Conservation (phyloP, 1,140 invertebrate species). For the Drosophila subpulchrella region DNA sequence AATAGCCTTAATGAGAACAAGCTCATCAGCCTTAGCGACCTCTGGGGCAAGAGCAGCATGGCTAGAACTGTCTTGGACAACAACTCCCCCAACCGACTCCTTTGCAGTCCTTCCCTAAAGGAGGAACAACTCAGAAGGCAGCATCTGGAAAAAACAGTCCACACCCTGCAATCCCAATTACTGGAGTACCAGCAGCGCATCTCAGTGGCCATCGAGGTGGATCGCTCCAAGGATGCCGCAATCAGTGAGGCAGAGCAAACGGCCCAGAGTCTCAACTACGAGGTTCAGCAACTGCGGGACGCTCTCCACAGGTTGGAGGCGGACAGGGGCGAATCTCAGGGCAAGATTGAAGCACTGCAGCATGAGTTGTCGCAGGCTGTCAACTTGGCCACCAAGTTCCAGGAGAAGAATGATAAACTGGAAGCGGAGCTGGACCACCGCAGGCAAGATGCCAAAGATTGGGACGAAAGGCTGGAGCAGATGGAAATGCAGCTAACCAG, state of each 20-base stretch:
- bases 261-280: conserved; percentile 54
- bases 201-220: conserved; percentile 90
- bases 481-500: conserved; percentile 71
- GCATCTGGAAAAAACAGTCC: conserved; percentile 92
- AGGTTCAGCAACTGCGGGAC: conserved; percentile 64
- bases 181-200: conserved; percentile 91
- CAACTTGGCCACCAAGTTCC: conserved; percentile 71
- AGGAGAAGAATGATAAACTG: conserved; percentile 74
- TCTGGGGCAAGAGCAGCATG: conserved; percentile 85
- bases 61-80: conserved; percentile 50
- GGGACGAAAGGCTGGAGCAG: conserved; percentile 60
- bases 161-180: conserved; percentile 89
- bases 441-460: conserved; percentile 34
- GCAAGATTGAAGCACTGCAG: conserved; percentile 62
- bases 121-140: conserved; percentile 89
- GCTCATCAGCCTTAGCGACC: conserved; percentile 85
- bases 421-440: conserved; percentile 60
- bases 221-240: conserved; percentile 89
- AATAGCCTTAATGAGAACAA: conserved; percentile 41
- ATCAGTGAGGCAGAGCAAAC: conserved; percentile 88
- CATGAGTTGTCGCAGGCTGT: conserved; percentile 76
- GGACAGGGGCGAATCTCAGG: conserved; percentile 61
- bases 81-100: conserved; percentile 5
- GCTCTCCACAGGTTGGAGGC: conserved; percentile 53
- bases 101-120: conserved; percentile 85